phyloP scores from a whole-genome alignment of 2,888 invertebrate species.

The Caenorhabditis panamensis region DNA sequence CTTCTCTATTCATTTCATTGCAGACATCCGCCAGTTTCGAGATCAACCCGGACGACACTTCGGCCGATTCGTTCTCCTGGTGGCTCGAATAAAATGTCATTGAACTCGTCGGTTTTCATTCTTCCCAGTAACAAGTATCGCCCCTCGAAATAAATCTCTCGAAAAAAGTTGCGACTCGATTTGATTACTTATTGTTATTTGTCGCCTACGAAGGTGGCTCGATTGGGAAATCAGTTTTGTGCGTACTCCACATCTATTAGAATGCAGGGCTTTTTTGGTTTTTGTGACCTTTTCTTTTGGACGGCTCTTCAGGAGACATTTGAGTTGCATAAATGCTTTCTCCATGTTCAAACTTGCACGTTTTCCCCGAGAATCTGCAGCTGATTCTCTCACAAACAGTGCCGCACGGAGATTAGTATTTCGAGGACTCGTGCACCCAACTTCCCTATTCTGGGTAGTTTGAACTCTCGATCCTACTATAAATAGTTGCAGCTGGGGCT shows the following conservation, averaged over 20 bases:
- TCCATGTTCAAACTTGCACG: too few species aligned
- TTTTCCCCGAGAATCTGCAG: neutral
- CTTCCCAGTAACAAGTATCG: neutral
- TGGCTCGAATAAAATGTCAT: constrained; percentile 32
- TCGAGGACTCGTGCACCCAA: neutral
- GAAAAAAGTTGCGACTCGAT: neutral
- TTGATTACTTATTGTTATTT: neutral
- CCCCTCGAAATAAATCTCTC: neutral
- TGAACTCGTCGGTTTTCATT: neutral
- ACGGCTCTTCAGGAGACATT: too few species aligned
- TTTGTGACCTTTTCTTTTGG: too few species aligned
- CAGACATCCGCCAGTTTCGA: constrained; percentile 36
- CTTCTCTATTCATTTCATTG: neutral
- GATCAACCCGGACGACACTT: constrained; percentile 47
- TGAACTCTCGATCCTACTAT: neutral
- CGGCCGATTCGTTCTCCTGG: constrained; percentile 51
- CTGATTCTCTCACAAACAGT: neutral
- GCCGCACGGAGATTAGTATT: neutral
- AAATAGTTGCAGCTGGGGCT: neutral
- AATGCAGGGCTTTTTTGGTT: too few species aligned
- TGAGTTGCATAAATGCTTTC: too few species aligned
- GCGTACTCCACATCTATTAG: too few species aligned
- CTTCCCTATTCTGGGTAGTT: neutral
- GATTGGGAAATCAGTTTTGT: neutral
- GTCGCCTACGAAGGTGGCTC: neutral